Conservation (phyloP, 2,888 invertebrate species). For the Standfussiana lucernea region DNA sequence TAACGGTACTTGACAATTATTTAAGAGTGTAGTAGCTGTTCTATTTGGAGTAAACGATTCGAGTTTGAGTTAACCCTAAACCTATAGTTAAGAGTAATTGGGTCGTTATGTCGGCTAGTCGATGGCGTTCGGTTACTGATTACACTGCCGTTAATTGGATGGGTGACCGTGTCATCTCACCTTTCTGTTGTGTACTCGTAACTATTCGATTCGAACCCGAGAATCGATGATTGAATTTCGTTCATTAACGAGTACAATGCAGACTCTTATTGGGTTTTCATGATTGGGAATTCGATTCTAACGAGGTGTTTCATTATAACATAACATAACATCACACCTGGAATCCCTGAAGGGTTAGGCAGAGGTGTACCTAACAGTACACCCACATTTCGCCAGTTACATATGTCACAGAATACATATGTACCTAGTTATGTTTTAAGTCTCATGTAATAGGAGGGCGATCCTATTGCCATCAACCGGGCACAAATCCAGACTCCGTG, state of each 20-base stretch:
- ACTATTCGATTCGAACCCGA: neutral
- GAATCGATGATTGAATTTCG: conserved; percentile 6
- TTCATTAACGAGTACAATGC: neutral
- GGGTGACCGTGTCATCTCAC: conserved; percentile 28
- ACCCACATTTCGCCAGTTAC: too few relatives aligned
- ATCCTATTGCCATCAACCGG: too few relatives aligned
- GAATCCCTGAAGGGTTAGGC: too few relatives aligned
- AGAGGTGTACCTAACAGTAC: too few relatives aligned
- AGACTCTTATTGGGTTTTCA: neutral
- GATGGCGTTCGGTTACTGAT: conserved; percentile 49
- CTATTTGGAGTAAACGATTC: neutral
- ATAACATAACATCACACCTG: too few relatives aligned
- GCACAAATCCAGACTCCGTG: too few relatives aligned
- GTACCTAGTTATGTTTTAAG: too few relatives aligned
- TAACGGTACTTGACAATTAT: neutral
- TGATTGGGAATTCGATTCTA: neutral
- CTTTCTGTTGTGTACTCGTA: conserved; percentile 10
- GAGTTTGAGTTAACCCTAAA: neutral
- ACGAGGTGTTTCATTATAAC: neutral
- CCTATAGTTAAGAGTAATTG: conserved; percentile 13
- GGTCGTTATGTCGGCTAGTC: conserved; percentile 23
- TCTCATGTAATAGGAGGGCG: too few relatives aligned
- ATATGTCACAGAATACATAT: too few relatives aligned
- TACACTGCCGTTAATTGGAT: conserved; percentile 53
- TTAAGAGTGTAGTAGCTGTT: neutral